Conservation (phyloP, 2,113 vertebrate species). For the Balaeniceps rex region DNA sequence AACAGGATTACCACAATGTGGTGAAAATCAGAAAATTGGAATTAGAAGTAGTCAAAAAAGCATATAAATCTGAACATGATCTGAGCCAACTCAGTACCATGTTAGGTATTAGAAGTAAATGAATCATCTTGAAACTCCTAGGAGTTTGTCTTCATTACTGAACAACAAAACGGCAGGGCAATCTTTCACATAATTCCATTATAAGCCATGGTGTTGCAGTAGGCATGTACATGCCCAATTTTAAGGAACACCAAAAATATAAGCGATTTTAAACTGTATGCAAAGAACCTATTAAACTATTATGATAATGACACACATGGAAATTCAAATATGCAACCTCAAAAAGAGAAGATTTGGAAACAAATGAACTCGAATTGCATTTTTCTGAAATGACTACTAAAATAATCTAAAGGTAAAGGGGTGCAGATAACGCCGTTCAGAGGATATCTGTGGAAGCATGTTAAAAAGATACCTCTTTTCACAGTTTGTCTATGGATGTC, state of each 20-base stretch:
- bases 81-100: neutral
- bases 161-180: neutral
- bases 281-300: neutral
- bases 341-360: neutral
- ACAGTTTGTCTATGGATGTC: neutral
- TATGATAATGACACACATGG: neutral
- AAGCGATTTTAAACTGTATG: neutral
- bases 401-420: neutral
- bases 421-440: neutral
- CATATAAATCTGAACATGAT: neutral
- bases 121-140: neutral
- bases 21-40: neutral
- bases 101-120: neutral
- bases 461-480: neutral
- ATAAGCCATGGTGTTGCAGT: neutral
- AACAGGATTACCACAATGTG: neutral
- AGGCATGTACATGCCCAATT: neutral
- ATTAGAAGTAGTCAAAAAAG: neutral
- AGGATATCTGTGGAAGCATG: neutral
- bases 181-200: neutral
- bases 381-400: neutral
- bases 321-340: neutral
- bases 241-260: neutral
- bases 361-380: neutral
- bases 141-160: neutral